Evolutionary conservation across 2,797 vertebrate genomes (phyloP).

Genomic region (Siniperca undulata): DNA sequence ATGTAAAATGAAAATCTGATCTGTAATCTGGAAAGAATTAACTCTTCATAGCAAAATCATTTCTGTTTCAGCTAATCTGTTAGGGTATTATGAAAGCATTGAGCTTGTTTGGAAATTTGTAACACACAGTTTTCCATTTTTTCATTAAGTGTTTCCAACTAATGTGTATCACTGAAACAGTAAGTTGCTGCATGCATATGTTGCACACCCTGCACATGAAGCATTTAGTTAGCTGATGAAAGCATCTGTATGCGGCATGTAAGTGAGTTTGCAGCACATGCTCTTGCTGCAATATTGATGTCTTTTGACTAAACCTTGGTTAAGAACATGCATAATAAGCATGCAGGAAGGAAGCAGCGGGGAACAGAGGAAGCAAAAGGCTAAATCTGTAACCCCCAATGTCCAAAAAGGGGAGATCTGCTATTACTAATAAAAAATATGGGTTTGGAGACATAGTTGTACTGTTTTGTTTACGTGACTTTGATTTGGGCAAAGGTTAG

Average conservation of each 20-base stretch:
- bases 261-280: background rate
- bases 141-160: background rate
- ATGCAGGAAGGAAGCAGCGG: constrained; percentile 77
- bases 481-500: background rate
- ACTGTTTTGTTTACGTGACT: constrained; percentile 18
- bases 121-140: background rate
- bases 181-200: background rate
- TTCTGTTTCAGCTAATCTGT: background rate
- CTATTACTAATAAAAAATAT: constrained; percentile 36
- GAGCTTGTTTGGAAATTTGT: background rate
- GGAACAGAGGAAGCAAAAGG: constrained; percentile 69
- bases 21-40: too few species aligned
- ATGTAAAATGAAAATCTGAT: background rate
- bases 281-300: background rate
- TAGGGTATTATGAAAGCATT: background rate
- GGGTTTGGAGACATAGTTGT: background rate
- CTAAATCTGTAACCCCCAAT: constrained; percentile 58
- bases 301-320: constrained; percentile 45
- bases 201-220: background rate
- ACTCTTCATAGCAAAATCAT: background rate
- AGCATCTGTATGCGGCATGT: background rate
- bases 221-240: background rate
- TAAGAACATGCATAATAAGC: constrained; percentile 64
- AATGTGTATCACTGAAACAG: background rate
- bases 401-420: constrained; percentile 39